Evolutionary conservation across 2,113 vertebrate species (phyloP), one percentile per base, ranked within the genome.

Genomic region (Ophiodon elongatus): DNA sequence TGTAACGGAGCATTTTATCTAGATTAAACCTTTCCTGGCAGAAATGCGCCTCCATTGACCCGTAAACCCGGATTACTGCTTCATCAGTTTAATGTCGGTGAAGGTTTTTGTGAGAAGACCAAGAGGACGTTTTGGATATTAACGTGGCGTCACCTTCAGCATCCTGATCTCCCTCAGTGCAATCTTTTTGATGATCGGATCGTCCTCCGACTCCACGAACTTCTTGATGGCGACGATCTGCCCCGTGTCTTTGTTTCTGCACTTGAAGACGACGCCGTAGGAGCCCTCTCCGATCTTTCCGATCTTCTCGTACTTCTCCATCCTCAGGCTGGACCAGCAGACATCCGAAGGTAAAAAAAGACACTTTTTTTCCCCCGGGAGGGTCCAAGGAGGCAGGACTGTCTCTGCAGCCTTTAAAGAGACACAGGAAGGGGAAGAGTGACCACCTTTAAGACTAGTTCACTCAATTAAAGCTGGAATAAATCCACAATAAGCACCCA

Each of bases 281-380:
- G 98, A 98, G 10, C 98, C 98, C 88, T 99, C 97, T 0, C 98
- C 98, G 52, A 99, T 96, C 90, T 98, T 98, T 3, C 96, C 95
- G 0, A 99, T 96, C 91, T 97, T 98, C 88, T 99, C 98, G 74
- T 98, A 99, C 89, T 97, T 98, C 93, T 99, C 98, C 98, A 99
- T 99, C 67, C 50, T 88, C 45, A 43, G 29, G 7, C 31, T 35
- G 60, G 75, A 60, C 25, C 29, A 0, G 45, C 43, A 8, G 37
- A 27, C 85, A 69, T 64, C 54, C 11, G 1, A 31, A 54, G n/a
- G 15, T 1, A 3, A 21, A 39, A 3, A 21, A 14, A 7, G 25
- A 17, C 43, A 33, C 15, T 25, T 29, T 68, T 17, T 35, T n/a
- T n/a, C n/a, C n/a, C n/a, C 17, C 29, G 11, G 15, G 39, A 56